Conservation (phyloP, 2,888 invertebrate species). For the Geotrupes spiniger region DNA sequence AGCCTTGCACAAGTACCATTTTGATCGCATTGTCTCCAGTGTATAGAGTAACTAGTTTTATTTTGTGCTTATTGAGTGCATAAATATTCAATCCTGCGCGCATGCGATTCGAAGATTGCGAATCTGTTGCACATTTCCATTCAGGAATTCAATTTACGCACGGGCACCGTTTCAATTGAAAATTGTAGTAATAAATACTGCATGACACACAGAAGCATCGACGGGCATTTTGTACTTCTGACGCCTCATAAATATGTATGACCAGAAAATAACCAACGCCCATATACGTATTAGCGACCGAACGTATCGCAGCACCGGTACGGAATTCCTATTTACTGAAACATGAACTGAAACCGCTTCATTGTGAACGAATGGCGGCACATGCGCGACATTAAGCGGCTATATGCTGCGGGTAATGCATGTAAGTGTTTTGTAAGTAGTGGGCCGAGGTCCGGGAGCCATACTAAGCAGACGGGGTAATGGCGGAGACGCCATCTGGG, state of each 20-base stretch:
- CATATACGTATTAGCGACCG: not conserved
- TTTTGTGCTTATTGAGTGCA: too few relatives aligned
- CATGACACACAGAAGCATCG: not conserved
- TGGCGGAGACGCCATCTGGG: slow-evolving; percentile 37
- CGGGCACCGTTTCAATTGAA: not conserved
- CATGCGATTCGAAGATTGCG: too few relatives aligned
- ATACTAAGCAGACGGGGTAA: slow-evolving; percentile 35
- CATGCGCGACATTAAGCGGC: slow-evolving; percentile 24
- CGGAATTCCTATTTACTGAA: slow-evolving; percentile 17
- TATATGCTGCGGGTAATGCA: slow-evolving; percentile 34
- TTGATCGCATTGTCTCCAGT: too few relatives aligned
- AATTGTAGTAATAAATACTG: not conserved
- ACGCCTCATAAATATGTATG: slow-evolving; percentile 2
- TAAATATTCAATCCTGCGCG: too few relatives aligned
- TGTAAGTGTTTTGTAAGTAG: slow-evolving; percentile 43
- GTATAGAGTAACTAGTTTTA: too few relatives aligned
- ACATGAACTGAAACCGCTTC: slow-evolving; percentile 21
- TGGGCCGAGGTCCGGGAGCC: slow-evolving; percentile 31
- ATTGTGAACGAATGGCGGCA: slow-evolving; percentile 20
- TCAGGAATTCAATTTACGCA: not conserved
- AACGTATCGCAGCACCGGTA: not conserved
- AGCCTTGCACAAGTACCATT: too few relatives aligned
- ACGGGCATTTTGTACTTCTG: not conserved
- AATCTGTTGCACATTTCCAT: slow-evolving; percentile 3
- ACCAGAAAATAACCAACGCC: not conserved